Evolutionary conservation across 2,797 vertebrate species (phyloP).

Genomic region (Jordanella pulchra): DNA sequence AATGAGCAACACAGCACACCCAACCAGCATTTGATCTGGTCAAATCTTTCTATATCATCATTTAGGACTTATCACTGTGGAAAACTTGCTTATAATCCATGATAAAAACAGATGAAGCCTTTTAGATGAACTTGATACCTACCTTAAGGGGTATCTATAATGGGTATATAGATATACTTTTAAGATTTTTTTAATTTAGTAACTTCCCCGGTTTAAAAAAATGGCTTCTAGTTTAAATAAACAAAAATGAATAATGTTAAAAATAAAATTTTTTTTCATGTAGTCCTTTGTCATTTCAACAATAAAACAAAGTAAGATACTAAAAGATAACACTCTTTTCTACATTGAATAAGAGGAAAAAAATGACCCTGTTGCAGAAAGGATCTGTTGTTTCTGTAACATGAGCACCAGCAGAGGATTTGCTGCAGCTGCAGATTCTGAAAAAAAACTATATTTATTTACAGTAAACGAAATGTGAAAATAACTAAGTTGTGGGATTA

Average conservation of each 20-base stretch:
- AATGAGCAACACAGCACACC: too few relatives aligned
- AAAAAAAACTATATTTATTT: conserved; percentile 38
- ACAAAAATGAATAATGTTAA: not conserved
- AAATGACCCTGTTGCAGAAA: conserved; percentile 3
- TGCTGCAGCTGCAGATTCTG: conserved; percentile 24
- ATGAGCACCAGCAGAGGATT: conserved; percentile 20
- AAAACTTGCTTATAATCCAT: too few relatives aligned
- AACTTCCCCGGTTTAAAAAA: not conserved
- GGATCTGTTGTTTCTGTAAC: conserved; percentile 13
- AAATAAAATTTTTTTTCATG: not conserved
- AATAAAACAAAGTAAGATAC: not conserved
- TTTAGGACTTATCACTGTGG: too few relatives aligned
- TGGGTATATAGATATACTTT: not conserved
- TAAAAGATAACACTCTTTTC: conserved; percentile 16
- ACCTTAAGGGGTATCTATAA: too few relatives aligned
- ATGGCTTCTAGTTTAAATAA: not conserved
- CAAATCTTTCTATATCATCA: too few relatives aligned
- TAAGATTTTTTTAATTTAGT: not conserved
- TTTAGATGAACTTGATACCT: too few relatives aligned
- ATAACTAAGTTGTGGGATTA: conserved; percentile 45
- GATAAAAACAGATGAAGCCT: too few relatives aligned
- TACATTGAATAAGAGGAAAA: conserved; percentile 11
- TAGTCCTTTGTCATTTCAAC: not conserved
- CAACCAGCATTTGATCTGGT: too few relatives aligned
- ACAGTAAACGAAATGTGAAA: conserved; percentile 37